These are phyloP conservation scores for Potorous gilbertii DNA, from an alignment of 2,797 vertebrate genomes.

Conservation along the genomic window DNA sequence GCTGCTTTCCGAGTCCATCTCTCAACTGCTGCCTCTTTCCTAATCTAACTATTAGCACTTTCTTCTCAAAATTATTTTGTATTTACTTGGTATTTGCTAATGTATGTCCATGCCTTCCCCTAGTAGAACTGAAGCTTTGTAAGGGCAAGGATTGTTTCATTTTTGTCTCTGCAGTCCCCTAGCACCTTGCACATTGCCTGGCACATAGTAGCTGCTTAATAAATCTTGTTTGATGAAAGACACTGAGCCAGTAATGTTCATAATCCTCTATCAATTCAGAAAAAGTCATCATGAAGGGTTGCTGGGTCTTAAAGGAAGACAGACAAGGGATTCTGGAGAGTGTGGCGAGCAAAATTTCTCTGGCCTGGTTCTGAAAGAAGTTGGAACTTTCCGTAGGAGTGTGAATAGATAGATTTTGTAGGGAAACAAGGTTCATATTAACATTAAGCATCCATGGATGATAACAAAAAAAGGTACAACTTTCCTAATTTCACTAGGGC, in stretches of 20 bases:
- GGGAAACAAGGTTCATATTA: not conserved
- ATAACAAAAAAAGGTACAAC: not conserved
- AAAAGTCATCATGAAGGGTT: constrained; percentile 83
- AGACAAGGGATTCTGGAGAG: constrained; percentile 94
- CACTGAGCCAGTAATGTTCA: constrained; percentile 85
- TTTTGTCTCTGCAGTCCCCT: not conserved
- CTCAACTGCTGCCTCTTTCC: not conserved
- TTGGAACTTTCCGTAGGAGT: not conserved
- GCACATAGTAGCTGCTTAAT: not conserved
- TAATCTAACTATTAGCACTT: not conserved
- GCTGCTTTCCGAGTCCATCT: not conserved
- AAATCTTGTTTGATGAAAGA: not conserved
- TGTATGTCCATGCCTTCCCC: not conserved
- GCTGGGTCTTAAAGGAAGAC: constrained; percentile 89
- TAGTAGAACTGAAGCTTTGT: not conserved
- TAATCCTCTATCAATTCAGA: constrained; percentile 91
- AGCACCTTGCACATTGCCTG: not conserved
- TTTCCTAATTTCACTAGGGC: not conserved
- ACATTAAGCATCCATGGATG: no score
- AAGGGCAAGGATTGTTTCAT: not conserved
- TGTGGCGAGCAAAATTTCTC: constrained; percentile 84
- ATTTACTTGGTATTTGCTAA: not conserved
- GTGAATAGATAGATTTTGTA: not conserved
- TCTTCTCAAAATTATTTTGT: not conserved
- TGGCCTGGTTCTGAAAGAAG: constrained; percentile 66